phyloP scores from a whole-genome alignment of 1,140 invertebrate genomes.

The Drosophila pallidifrons region DNA sequence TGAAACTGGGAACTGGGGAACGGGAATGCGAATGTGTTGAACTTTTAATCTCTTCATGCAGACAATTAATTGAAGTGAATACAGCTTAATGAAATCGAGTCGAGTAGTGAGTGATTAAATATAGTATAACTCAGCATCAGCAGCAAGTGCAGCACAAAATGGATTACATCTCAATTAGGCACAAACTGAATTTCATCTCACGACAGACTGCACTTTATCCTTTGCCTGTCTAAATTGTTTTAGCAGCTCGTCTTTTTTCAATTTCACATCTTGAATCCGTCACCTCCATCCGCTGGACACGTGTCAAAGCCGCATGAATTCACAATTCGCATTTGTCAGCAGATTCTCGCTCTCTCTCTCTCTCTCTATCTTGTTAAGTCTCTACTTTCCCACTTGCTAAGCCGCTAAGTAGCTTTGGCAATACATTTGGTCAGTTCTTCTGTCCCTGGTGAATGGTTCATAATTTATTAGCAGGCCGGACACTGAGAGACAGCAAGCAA shows the following conservation, averaged over 20 bases:
- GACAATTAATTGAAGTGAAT: constrained; percentile 44
- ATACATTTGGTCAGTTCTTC: constrained; percentile 20
- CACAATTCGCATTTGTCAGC: constrained; percentile 73
- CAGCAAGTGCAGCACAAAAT: constrained; percentile 2
- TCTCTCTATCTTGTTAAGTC: constrained; percentile 13
- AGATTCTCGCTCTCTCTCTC: constrained; percentile 14
- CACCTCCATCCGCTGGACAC: constrained; percentile 46
- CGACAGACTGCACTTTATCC: neutral
- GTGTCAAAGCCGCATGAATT: constrained; percentile 75
- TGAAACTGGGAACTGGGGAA: neutral
- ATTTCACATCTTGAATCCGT: constrained; percentile 18
- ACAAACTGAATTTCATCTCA: constrained; percentile 3
- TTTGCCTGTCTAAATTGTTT: constrained; percentile 1
- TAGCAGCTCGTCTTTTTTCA: constrained; percentile 9
- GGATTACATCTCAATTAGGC: constrained; percentile 22
- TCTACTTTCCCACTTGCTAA: constrained; percentile 25
- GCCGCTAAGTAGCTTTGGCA: constrained; percentile 64
- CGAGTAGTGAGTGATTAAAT: constrained; percentile 10
- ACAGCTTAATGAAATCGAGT: constrained; percentile 19
- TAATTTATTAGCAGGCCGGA: constrained; percentile 51
- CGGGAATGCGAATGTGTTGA: neutral
- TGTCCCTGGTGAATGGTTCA: constrained; percentile 23
- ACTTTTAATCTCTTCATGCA: constrained; percentile 37
- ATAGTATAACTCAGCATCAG: neutral
- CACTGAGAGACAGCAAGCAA: neutral